Evolutionary conservation across 1,140 invertebrate species (phyloP), one percentile per base, ranked within the genome.

Genomic region (Drosophila paulistorum): DNA sequence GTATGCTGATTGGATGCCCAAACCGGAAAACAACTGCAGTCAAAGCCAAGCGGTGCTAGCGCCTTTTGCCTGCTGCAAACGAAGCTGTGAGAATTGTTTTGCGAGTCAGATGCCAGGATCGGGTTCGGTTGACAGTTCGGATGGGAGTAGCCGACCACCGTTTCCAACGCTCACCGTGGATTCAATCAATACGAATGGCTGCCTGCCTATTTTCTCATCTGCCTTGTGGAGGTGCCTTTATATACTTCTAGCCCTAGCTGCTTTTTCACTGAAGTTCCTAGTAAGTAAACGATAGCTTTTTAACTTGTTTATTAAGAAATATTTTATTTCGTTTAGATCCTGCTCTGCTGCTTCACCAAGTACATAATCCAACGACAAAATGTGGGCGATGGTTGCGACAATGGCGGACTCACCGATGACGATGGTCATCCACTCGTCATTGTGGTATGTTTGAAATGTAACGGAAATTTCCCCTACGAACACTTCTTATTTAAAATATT

Each of bases 1-100:
- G 80, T 74, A 71, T 3, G 84, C 91, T 1, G 75, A 85, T 0
- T 92, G 91, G 91, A 90, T 92, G 84, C 75, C 86, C 1, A 37
- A 7, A 3, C 59, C 55, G n/a, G n/a, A 26, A 26, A 58, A 3
- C 3, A 71, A 58, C 39, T 60, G n/a, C 7, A 41, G 33, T 1
- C 57, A 41, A 10, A 14, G 33, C 0, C 57, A 41, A 10, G 20
- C 54, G 0, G 45, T 90, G 9, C 57, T 91, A 11, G 81, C 90
- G 2, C 90, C 90, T 0, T 81, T 79, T 41, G 79, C 90, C n/a
- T 91, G 90, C 37, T 83, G 77, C 55, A 91, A 90, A 26, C 64
- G 65, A 13, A 17, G 37, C 7, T 64, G 51, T 14, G 42, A 62
- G 1, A 60, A 33, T 4, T 77, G 71, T 42, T 73, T 68, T 13